phyloP scores from a whole-genome alignment of 2,113 vertebrate species.

The Synodontis membranacea region DNA sequence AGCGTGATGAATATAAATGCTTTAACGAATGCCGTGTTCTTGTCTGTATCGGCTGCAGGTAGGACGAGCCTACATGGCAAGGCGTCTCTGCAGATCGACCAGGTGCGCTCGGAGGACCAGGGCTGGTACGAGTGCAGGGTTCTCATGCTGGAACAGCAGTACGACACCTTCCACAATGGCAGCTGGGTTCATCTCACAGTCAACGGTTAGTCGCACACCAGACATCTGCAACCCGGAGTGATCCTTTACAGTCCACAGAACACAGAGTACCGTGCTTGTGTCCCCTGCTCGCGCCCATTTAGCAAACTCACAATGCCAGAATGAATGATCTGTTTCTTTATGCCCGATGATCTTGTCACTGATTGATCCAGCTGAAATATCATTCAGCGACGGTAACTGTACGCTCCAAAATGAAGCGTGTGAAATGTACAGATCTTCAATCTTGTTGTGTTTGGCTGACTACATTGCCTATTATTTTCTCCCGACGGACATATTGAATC shows the following conservation, averaged over 20 bases:
- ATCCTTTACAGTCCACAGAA: neutral
- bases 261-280: neutral
- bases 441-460: slow-evolving; percentile 17
- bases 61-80: slow-evolving; percentile 93
- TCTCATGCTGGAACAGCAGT: slow-evolving; percentile 96
- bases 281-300: neutral
- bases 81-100: slow-evolving; percentile 93
- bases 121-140: slow-evolving; percentile 99
- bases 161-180: slow-evolving; percentile 98
- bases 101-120: slow-evolving; percentile 94
- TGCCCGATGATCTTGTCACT: neutral
- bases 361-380: neutral
- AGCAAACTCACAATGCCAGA: neutral
- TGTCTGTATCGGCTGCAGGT: slow-evolving; percentile 69
- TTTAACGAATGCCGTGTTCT: neutral
- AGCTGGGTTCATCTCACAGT: slow-evolving; percentile 99
- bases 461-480: slow-evolving; percentile 1
- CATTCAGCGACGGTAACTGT: neutral
- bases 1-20: neutral
- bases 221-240: neutral
- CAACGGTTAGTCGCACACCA: slow-evolving; percentile 80
- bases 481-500: neutral
- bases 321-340: neutral
- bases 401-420: neutral
- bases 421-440: neutral